A percentile compares a stretch with the other conserved stretches of the same genome.
These are phyloP conservation scores for Drosophila sechellia DNA, from an alignment of 1,140 invertebrate genomes.

Conservation along the genomic window DNA sequence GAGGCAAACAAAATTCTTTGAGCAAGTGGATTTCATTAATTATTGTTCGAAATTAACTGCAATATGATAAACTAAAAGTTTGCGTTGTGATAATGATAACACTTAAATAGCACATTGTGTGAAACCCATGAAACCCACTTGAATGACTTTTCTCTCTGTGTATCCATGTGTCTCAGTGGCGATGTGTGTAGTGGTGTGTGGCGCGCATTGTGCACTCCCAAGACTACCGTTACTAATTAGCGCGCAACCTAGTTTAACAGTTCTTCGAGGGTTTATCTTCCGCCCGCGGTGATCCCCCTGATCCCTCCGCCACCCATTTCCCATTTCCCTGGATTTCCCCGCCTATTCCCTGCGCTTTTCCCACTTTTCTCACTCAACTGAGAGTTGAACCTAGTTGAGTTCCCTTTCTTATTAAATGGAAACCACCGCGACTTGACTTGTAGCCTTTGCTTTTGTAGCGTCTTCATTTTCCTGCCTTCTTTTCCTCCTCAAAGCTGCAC, in stretches of 20 bases:
- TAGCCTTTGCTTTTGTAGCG: constrained; percentile 41
- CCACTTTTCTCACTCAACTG: constrained; percentile 31
- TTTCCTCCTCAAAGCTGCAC: constrained; percentile 11
- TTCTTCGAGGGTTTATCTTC: constrained; percentile 64
- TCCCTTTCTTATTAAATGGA: constrained; percentile 63
- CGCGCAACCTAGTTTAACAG: constrained; percentile 79
- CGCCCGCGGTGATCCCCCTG: constrained; percentile 32
- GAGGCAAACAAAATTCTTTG: too few relatives aligned
- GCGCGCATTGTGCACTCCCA: constrained; percentile 67
- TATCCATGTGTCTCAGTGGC: constrained; percentile 13
- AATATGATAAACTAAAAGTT: too few relatives aligned
- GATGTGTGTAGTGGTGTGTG: constrained; percentile 32
- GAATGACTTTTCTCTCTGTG: constrained; percentile 17
- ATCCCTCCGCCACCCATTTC: constrained; percentile 7
- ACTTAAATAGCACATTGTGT: too few relatives aligned
- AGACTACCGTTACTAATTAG: constrained; percentile 76
- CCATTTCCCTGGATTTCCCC: background rate
- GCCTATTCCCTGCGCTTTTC: constrained; percentile 3
- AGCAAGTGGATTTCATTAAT: too few relatives aligned
- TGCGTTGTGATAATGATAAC: too few relatives aligned
- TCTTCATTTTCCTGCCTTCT: constrained; percentile 24
- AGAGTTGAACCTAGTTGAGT: constrained; percentile 46
- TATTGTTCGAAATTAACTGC: too few relatives aligned
- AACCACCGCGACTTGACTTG: constrained; percentile 57
- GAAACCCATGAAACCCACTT: too few relatives aligned